Conservation (phyloP, 2,113 vertebrate genomes). For the Nycticorax nycticorax region DNA sequence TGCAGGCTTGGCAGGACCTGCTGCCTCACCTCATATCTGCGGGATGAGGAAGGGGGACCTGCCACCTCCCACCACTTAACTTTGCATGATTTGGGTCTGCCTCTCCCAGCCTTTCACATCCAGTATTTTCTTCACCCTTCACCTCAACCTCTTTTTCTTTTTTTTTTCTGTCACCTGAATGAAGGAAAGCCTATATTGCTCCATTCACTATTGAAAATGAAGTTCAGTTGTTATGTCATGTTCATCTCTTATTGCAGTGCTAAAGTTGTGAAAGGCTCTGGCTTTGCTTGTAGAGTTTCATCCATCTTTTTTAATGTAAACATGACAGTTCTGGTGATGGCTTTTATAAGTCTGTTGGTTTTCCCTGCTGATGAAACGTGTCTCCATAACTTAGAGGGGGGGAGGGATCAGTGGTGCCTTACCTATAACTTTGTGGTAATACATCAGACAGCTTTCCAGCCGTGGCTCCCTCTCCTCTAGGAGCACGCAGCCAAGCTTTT, state of each 20-base stretch:
- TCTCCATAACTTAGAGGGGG: not conserved
- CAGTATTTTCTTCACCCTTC: not conserved
- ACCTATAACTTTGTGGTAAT: not conserved
- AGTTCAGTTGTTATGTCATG: not conserved
- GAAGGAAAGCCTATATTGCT: not conserved
- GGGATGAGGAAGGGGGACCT: not conserved
- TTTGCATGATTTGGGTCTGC: not conserved
- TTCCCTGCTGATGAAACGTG: not conserved
- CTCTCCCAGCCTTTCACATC: not conserved
- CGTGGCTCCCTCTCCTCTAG: not conserved
- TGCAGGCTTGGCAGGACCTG: not conserved
- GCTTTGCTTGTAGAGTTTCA: not conserved
- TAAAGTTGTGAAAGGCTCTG: not conserved
- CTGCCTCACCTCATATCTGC: fast-evolving
- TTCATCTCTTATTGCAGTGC: not conserved
- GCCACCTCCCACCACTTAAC: not conserved
- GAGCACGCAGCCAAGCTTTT: not conserved
- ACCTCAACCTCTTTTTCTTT: not conserved
- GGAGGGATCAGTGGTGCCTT: not conserved
- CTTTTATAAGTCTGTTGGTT: not conserved
- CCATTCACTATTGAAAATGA: not conserved
- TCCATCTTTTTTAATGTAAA: not conserved
- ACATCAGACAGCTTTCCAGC: not conserved
- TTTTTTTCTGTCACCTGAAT: not conserved
- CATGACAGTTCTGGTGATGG: not conserved